These are phyloP conservation scores for Helicolenus hilgendorfi DNA, from an alignment of 2,797 vertebrate genomes.

Conservation along the genomic window DNA sequence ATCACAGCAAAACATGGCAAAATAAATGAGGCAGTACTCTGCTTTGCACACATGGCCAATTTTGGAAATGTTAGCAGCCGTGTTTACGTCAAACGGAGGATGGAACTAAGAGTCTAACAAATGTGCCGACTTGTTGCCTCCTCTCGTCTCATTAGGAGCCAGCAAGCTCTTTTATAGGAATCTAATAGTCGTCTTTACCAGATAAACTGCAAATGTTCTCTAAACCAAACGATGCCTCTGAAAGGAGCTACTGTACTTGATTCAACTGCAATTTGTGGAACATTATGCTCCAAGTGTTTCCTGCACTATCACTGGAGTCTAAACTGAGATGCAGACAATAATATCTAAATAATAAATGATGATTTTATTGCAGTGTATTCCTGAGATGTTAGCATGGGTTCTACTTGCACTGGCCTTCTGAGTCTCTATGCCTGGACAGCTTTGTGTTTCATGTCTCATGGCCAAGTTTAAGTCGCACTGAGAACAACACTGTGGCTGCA, in stretches of 20 bases:
- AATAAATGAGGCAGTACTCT: conserved; percentile 42
- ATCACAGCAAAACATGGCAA: conserved; percentile 55
- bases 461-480: not conserved
- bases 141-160: conserved; percentile 20
- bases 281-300: not conserved
- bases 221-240: not conserved
- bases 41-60: conserved; percentile 62
- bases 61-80: conserved; percentile 67
- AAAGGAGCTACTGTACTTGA: not conserved
- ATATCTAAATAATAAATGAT: not conserved
- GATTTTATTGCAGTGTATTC: not conserved
- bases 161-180: conserved; percentile 1
- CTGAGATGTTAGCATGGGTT: not conserved
- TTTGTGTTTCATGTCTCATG: conserved; percentile 10
- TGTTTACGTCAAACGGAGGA: conserved; percentile 68
- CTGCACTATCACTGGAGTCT: not conserved
- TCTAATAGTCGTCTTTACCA: not conserved
- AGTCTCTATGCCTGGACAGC: not conserved
- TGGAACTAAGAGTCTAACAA: conserved; percentile 43
- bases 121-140: conserved; percentile 29
- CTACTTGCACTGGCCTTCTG: not conserved
- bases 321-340: not conserved
- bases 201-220: not conserved
- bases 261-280: not conserved
- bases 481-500: not conserved